phyloP scores from a whole-genome alignment of 1,140 invertebrate species.

The Drosophila neocordata region DNA sequence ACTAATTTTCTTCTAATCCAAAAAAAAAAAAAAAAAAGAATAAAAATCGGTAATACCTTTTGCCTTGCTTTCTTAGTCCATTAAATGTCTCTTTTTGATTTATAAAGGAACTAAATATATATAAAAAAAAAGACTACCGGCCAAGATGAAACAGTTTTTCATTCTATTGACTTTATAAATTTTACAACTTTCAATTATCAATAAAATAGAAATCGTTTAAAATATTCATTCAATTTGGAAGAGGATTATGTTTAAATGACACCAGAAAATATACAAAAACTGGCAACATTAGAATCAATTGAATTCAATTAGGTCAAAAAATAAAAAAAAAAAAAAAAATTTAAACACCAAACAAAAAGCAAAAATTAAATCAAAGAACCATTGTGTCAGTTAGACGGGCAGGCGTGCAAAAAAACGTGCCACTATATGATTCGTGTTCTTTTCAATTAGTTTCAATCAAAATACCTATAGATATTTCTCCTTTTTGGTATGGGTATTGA shows the following conservation, averaged over 20 bases:
- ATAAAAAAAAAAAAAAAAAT: background rate
- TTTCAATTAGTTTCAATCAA: constrained; percentile 67
- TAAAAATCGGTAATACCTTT: too few species aligned
- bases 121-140: too few species aligned
- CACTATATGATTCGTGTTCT: constrained; percentile 31
- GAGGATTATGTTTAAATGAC: background rate
- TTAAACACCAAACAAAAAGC: background rate
- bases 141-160: too few species aligned
- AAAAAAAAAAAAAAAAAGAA: too few species aligned
- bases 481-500: constrained; percentile 20
- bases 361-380: constrained; percentile 33
- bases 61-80: too few species aligned
- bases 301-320: constrained; percentile 57
- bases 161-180: too few species aligned
- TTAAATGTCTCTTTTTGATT: too few species aligned
- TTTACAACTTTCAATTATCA: too few species aligned
- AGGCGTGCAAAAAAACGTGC: constrained; percentile 71
- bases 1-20: too few species aligned
- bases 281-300: constrained; percentile 57
- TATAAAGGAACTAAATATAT: too few species aligned
- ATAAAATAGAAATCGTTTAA: background rate
- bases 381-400: constrained; percentile 38
- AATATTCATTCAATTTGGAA: background rate
- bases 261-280: constrained; percentile 29
- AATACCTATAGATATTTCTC: constrained; percentile 12